phyloP scores from a whole-genome alignment of 1,140 invertebrate genomes.

The Achatina immaculata region DNA sequence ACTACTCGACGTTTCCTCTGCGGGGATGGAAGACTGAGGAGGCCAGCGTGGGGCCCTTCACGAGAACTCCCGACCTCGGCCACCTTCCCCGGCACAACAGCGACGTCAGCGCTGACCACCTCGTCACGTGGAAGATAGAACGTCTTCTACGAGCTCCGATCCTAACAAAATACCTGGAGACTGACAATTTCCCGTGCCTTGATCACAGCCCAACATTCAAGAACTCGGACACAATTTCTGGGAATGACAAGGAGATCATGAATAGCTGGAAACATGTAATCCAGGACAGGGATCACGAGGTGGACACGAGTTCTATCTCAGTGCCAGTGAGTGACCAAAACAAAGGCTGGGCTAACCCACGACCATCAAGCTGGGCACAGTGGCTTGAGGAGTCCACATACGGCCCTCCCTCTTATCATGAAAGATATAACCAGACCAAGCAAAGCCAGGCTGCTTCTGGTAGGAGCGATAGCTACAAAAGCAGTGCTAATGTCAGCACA shows the following conservation, averaged over 20 bases:
- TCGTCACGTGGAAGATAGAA: conserved; percentile 6
- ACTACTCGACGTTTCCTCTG: conserved; percentile 31
- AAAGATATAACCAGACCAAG: background rate
- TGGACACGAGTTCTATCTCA: background rate
- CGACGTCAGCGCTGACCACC: conserved; percentile 28
- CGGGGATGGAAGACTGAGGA: background rate
- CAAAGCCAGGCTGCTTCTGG: background rate
- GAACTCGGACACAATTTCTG: background rate
- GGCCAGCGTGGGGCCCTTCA: background rate
- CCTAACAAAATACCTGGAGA: background rate
- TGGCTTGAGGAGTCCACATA: background rate
- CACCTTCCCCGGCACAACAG: conserved; percentile 19
- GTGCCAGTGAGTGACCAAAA: too few species aligned
- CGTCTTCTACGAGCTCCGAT: conserved; percentile 11
- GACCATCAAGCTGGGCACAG: background rate
- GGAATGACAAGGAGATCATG: background rate
- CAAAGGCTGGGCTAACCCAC: background rate
- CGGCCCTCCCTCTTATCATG: background rate
- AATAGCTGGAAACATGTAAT: conserved; percentile 6
- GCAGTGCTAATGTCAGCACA: background rate
- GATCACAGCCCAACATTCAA: background rate
- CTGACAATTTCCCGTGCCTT: background rate
- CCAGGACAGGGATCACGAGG: background rate
- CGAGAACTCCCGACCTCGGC: background rate
- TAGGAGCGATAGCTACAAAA: background rate